Percentiles rank a stretch among this genome's conserved stretches.
Conservation (phyloP, 2,113 vertebrate genomes). For the Microtus pennsylvanicus region DNA sequence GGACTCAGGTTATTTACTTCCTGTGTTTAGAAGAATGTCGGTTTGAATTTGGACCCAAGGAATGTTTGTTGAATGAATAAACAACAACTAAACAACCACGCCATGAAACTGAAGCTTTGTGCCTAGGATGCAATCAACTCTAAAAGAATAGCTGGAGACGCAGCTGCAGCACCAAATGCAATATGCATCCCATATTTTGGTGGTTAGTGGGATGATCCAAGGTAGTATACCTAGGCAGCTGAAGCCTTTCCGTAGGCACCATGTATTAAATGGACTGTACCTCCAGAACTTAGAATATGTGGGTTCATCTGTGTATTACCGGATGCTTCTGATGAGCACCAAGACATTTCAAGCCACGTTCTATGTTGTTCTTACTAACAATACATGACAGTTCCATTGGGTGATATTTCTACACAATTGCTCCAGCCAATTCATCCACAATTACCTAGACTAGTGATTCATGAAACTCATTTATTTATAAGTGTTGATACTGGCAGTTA, state of each 20-base stretch:
- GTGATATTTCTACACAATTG: conserved; percentile 14
- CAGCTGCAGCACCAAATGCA: not conserved
- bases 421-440: not conserved
- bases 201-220: not conserved
- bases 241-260: not conserved
- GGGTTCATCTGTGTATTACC: not conserved
- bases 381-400: not conserved
- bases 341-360: not conserved
- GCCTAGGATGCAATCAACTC: not conserved
- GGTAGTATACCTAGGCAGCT: not conserved
- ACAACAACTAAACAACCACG: not conserved
- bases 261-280: not conserved
- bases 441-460: conserved; percentile 55
- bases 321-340: not conserved
- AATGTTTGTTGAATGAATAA: conserved; percentile 42
- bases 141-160: not conserved
- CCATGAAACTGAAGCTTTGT: not conserved
- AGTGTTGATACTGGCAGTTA: conserved; percentile 47
- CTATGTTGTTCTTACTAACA: not conserved
- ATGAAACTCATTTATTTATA: conserved; percentile 59
- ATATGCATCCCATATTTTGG: not conserved
- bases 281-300: not conserved
- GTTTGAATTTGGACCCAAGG: not conserved
- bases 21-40: not conserved
- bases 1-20: not conserved